Evolutionary conservation across 2,113 vertebrate genomes (phyloP).

Genomic region (Anthoscopus minutus): DNA sequence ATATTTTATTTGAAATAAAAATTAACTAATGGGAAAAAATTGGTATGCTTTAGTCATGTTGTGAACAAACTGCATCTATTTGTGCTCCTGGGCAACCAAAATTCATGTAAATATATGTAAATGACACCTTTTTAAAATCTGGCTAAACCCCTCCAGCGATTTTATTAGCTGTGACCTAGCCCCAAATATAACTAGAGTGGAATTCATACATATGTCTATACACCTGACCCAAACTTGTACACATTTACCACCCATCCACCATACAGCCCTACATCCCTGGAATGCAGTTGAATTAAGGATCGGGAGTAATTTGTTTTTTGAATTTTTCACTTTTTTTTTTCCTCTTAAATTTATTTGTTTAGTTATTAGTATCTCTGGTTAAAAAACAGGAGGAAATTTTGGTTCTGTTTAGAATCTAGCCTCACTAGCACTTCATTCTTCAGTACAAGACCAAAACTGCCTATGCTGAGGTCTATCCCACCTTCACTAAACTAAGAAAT

Average conservation of each 20-base stretch:
- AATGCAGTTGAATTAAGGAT: not conserved
- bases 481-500: not conserved
- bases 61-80: not conserved
- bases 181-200: not conserved
- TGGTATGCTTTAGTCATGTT: rapidly evolving
- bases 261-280: not conserved
- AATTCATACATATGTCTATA: not conserved
- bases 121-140: not conserved
- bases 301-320: not conserved
- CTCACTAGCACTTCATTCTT: not conserved
- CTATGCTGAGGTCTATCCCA: not conserved
- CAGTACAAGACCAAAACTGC: not conserved
- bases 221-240: not conserved
- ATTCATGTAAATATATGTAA: not conserved
- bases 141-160: not conserved
- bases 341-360: not conserved
- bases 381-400: not conserved
- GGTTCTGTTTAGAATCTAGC: not conserved
- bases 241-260: not conserved
- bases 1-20: not conserved
- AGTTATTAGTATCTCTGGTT: not conserved
- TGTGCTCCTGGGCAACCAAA: not conserved
- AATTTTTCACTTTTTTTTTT: not conserved
- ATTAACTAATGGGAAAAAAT: rapidly evolving
- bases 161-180: not conserved